Evolutionary conservation across 2,797 vertebrate genomes (phyloP).

Genomic region (Arctocebus calabarensis): DNA sequence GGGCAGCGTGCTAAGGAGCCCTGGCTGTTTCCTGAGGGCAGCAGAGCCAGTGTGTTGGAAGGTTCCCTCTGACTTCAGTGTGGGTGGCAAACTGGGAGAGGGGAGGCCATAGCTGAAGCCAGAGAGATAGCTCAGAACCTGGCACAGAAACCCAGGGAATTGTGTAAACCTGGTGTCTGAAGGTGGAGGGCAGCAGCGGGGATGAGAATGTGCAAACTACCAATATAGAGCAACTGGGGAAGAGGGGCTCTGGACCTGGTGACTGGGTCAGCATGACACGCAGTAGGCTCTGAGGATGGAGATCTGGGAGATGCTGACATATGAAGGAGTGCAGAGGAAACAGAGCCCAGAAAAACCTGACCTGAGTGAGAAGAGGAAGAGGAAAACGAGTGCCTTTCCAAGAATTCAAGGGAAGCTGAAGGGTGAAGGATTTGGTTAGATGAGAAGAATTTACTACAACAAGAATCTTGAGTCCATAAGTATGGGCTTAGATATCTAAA

Average conservation of each 20-base stretch:
- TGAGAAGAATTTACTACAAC: background rate
- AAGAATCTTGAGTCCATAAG: background rate
- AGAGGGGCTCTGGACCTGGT: background rate
- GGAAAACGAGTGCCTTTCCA: background rate
- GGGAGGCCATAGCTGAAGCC: accelerated
- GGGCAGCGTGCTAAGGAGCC: no score
- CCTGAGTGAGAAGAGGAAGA: background rate
- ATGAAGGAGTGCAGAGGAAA: background rate
- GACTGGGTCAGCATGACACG: accelerated
- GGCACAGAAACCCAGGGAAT: background rate
- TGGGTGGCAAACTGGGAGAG: background rate
- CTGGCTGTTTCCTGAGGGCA: background rate
- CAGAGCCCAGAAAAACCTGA: background rate
- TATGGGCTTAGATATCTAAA: background rate
- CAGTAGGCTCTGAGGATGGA: background rate
- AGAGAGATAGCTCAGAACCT: background rate
- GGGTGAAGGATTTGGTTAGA: background rate
- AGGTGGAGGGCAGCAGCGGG: background rate
- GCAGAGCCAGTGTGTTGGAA: background rate
- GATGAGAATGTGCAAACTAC: background rate
- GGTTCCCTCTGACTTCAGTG: background rate
- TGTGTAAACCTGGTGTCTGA: background rate
- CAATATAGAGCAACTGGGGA: background rate
- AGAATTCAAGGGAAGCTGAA: background rate
- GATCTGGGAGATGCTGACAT: background rate